A percentile compares a stretch with the other conserved stretches of the same genome.
Evolutionary conservation across 2,888 invertebrate genomes (phyloP).

Genomic region (Drosophila picticornis): DNA sequence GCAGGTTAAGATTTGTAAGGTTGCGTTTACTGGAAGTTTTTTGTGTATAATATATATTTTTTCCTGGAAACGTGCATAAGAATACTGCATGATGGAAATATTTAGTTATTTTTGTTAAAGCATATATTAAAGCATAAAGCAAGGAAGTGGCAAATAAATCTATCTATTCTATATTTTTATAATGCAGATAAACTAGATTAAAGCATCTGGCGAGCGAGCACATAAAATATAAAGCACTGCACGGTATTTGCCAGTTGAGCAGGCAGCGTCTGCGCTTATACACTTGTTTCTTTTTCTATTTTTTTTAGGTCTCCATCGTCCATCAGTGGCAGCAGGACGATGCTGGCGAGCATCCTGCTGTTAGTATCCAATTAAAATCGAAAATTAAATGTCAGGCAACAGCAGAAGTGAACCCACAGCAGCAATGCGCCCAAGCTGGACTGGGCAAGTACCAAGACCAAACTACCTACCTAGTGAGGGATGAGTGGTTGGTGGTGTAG

Average conservation of each 20-base stretch:
- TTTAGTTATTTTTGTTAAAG: background rate
- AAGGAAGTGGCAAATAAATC: background rate
- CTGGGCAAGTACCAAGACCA: conserved; percentile 18
- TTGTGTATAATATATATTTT: background rate
- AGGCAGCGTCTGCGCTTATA: background rate
- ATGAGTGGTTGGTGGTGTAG: background rate
- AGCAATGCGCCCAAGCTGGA: conserved; percentile 33
- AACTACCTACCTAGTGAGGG: conserved; percentile 9
- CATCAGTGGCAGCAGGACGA: conserved; percentile 62
- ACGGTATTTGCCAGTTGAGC: conserved; percentile 20
- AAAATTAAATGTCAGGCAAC: conserved; percentile 85
- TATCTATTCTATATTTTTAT: background rate
- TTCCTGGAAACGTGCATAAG: background rate
- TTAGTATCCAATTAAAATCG: conserved; percentile 85
- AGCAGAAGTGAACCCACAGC: conserved; percentile 49
- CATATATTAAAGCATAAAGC: too few species aligned
- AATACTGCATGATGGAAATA: background rate
- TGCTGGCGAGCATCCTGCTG: conserved; percentile 81
- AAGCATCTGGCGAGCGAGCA: background rate
- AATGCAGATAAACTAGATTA: background rate
- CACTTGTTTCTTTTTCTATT: conserved; percentile 34
- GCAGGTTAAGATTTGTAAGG: background rate
- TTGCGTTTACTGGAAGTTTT: background rate
- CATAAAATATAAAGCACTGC: background rate
- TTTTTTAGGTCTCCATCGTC: conserved; percentile 51